Evolutionary conservation across 2,113 vertebrate species (phyloP).

Genomic region (Tretioscincus oriximinensis): DNA sequence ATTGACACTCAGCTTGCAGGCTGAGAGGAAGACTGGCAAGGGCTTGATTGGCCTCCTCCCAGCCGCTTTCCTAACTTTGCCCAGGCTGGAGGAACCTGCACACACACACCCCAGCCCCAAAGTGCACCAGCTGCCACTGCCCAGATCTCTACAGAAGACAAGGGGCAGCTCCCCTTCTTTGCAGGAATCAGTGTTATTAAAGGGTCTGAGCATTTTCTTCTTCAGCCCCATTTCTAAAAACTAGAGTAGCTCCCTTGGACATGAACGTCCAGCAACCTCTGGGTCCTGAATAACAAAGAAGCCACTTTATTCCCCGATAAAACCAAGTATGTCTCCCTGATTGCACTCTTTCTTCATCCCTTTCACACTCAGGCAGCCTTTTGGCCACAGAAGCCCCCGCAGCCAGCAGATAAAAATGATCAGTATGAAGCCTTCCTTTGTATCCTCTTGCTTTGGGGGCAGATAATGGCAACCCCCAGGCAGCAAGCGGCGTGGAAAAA

Average conservation of each 20-base stretch:
- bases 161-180: neutral
- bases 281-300: neutral
- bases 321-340: neutral
- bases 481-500: neutral
- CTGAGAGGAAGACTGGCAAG: too few species aligned
- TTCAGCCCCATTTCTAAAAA: neutral
- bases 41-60: too few species aligned
- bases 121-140: too few species aligned
- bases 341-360: neutral
- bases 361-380: neutral
- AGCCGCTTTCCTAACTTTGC: too few species aligned
- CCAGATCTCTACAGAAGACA: too few species aligned
- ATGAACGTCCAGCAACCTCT: neutral
- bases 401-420: neutral
- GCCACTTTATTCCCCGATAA: neutral
- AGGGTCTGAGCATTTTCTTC: neutral
- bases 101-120: too few species aligned
- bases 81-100: too few species aligned
- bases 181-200: neutral
- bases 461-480: neutral
- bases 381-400: neutral
- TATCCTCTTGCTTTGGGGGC: neutral
- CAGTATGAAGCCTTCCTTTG: neutral
- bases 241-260: neutral
- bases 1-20: too few species aligned